These are phyloP conservation scores for Orcinus orca DNA, from an alignment of 2,113 vertebrate genomes.

Conservation along the genomic window DNA sequence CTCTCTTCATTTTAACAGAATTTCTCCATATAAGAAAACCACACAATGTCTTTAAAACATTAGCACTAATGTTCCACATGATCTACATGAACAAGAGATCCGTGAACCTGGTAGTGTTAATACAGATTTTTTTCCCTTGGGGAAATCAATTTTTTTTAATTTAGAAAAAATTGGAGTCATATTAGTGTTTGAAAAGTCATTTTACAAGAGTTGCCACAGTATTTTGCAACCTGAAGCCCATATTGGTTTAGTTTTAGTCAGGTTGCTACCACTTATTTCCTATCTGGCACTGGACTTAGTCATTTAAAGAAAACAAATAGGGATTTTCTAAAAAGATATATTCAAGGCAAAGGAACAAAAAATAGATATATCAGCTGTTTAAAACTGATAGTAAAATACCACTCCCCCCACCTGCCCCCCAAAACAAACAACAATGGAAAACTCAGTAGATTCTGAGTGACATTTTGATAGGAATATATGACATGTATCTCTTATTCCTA, in stretches of 20 bases:
- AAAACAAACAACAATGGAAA: neutral
- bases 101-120: neutral
- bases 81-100: neutral
- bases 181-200: slow-evolving; percentile 25
- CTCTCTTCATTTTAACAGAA: neutral
- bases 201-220: neutral
- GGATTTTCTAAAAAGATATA: slow-evolving; percentile 12
- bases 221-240: neutral
- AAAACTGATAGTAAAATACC: neutral
- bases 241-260: slow-evolving; percentile 12
- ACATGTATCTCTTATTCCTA: neutral
- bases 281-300: neutral
- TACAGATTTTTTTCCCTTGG: neutral
- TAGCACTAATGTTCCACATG: neutral
- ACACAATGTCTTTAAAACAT: neutral
- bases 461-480: neutral
- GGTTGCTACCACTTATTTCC: slow-evolving; percentile 2
- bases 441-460: neutral
- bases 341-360: slow-evolving; percentile 16
- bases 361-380: neutral
- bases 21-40: neutral
- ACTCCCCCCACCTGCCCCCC: neutral
- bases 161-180: neutral
- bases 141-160: neutral
- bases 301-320: slow-evolving; percentile 6